Base-by-base conservation (phyloP, 2,113 vertebrate species). In the Gadus chalcogrammus region DNA sequence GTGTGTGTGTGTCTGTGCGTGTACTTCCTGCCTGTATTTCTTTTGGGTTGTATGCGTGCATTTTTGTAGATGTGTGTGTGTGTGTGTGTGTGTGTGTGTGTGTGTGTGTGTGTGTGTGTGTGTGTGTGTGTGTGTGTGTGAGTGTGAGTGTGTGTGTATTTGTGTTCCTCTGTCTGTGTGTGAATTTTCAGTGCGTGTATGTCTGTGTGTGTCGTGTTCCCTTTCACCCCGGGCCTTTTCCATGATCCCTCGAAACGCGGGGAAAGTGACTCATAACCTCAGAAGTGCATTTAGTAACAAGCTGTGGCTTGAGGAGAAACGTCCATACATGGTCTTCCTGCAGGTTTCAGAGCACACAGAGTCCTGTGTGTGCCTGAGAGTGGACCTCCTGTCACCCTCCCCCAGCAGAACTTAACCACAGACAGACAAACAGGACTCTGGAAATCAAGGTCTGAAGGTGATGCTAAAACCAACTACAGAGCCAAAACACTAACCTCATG, bases 1-100 rank as follows among this genome's bases (percentile, higher is more conserved):
- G 70, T 77, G 73, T 64, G 62, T 64, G 62, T 64, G 28, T 64
- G 62, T 64, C 28, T 31, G 27, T 20, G 35, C n/a, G n/a, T 65
- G 63, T 16, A 11, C 24, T 24, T 24, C 24, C 2, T 24, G 24
- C 24, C 2, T 24, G 24, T 24, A 24, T 24, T 24, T 24, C 24
- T 24, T 2, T 24, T 24, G 24, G 8, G 13, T 68, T 31, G 63
- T 18, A 65, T 69, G 58, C 62, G 61, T 62, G 24, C 15, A 8
- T 53, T 8, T 53, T 8, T 53, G 52, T 53, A 1, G 5, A 2
- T 55, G 52, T 55, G 52, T 22, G 42, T 79, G 55, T 55, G 15
- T 55, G 15, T 55, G 15, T 55, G 52, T 55, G 52, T 55, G 52
- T 55, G 52, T 5, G 12, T 55, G 15, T 55, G 15, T 55, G 52